phyloP scores from a whole-genome alignment of 1,140 invertebrate genomes.

The Diachasmimorpha longicaudata region DNA sequence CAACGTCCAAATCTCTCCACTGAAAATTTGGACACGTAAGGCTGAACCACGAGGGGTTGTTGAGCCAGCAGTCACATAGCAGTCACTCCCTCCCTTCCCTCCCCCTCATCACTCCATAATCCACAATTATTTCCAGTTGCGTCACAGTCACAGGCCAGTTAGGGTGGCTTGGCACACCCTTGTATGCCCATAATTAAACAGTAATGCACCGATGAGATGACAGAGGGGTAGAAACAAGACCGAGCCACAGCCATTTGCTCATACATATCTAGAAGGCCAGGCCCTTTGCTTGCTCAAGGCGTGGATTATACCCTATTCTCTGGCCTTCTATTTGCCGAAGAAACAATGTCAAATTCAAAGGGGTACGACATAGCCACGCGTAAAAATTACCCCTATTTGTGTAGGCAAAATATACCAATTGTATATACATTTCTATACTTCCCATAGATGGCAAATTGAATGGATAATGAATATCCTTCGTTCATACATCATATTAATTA shows the following conservation, averaged over 20 bases:
- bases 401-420: too few species aligned
- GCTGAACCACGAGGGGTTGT: too few species aligned
- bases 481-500: too few species aligned
- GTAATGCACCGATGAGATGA: conserved; percentile 23
- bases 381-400: too few species aligned
- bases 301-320: conserved; percentile 27
- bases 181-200: conserved; percentile 32
- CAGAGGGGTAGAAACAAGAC: not conserved
- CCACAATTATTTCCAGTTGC: conserved; percentile 14
- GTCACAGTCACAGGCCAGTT: conserved; percentile 1
- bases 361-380: conserved; percentile 26
- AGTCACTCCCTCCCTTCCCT: too few species aligned
- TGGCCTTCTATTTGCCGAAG: conserved; percentile 41
- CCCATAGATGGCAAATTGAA: too few species aligned
- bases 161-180: conserved; percentile 18
- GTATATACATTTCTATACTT: too few species aligned
- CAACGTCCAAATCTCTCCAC: too few species aligned
- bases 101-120: not conserved
- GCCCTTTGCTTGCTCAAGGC: conserved; percentile 45
- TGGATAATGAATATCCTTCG: too few species aligned
- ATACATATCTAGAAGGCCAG: conserved; percentile 12
- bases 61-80: too few species aligned
- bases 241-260: not conserved
- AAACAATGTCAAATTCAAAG: not conserved
- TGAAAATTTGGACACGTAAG: too few species aligned